phyloP scores from a whole-genome alignment of 2,797 vertebrate genomes.

The Pampus argenteus region DNA sequence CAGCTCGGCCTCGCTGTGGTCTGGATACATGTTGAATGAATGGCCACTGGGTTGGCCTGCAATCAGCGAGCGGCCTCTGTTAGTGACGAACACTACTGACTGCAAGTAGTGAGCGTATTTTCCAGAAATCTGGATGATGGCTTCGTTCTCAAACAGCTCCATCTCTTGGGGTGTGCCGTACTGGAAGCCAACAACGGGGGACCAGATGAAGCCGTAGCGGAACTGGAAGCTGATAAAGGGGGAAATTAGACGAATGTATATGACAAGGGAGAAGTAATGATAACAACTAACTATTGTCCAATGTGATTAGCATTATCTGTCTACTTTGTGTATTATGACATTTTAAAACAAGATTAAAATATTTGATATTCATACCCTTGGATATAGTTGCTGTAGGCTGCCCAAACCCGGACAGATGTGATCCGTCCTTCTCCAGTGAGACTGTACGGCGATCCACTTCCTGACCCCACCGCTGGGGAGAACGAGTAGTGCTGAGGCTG shows the following conservation, averaged over 20 bases:
- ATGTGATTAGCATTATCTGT: not conserved
- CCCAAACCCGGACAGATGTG: slow-evolving; percentile 44
- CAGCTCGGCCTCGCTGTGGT: slow-evolving; percentile 32
- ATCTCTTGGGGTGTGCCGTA: accelerated
- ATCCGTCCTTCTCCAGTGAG: slow-evolving; percentile 26
- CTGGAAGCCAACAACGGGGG: accelerated
- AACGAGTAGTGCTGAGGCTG: slow-evolving; percentile 14
- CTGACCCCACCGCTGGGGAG: slow-evolving; percentile 17
- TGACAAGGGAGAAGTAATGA: not conserved
- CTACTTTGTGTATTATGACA: not conserved
- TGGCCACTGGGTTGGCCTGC: slow-evolving; percentile 21
- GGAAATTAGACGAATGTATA: not conserved
- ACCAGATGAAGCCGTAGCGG: slow-evolving; percentile 29
- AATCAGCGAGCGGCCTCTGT: slow-evolving; percentile 23
- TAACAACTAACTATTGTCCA: too few species aligned
- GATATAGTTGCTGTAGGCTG: not conserved
- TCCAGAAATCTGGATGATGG: slow-evolving; percentile 60
- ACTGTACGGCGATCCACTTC: not conserved
- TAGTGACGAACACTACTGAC: slow-evolving; percentile 45
- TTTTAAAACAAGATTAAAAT: not conserved
- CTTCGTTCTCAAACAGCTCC: slow-evolving; percentile 23
- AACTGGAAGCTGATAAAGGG: slow-evolving; percentile 45
- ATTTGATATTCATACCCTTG: slow-evolving; percentile 26
- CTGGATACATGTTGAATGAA: slow-evolving; percentile 63
- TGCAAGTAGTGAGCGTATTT: slow-evolving; percentile 29